Conservation (phyloP, 1,140 invertebrate species). For the Aleiodes sp. region DNA sequence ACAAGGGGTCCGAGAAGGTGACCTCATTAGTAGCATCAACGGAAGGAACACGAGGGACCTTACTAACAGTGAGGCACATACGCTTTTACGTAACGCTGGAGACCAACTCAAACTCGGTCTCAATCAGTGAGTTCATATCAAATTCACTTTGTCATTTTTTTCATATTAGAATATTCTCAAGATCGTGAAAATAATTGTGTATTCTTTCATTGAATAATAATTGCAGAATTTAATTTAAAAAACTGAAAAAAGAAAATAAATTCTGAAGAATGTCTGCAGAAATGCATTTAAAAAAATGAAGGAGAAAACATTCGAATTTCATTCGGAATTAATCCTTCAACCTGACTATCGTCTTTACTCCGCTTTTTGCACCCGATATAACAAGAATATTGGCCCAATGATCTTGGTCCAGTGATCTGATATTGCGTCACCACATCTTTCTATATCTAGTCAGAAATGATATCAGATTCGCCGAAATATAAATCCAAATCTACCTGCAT, state of each 20-base stretch:
- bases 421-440: too few relatives aligned
- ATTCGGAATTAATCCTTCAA: too few relatives aligned
- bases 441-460: too few relatives aligned
- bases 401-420: too few relatives aligned
- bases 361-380: too few relatives aligned
- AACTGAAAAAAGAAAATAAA: not conserved
- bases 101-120: constrained; percentile 76
- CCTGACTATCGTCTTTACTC: too few relatives aligned
- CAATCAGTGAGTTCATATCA: constrained; percentile 74
- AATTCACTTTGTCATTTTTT: constrained; percentile 24
- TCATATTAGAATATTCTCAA: not conserved
- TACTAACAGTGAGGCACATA: constrained; percentile 79
- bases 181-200: too few relatives aligned
- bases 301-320: too few relatives aligned
- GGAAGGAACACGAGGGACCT: constrained; percentile 74
- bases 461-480: too few relatives aligned
- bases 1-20: constrained; percentile 80
- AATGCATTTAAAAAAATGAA: too few relatives aligned
- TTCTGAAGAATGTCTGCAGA: not conserved
- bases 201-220: not conserved
- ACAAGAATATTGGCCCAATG: too few relatives aligned
- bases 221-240: not conserved
- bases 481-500: too few relatives aligned
- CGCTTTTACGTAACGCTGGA: constrained; percentile 76
- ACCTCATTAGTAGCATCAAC: constrained; percentile 83